phyloP scores from a whole-genome alignment of 2,888 invertebrate species.

The Patella caerulea region DNA sequence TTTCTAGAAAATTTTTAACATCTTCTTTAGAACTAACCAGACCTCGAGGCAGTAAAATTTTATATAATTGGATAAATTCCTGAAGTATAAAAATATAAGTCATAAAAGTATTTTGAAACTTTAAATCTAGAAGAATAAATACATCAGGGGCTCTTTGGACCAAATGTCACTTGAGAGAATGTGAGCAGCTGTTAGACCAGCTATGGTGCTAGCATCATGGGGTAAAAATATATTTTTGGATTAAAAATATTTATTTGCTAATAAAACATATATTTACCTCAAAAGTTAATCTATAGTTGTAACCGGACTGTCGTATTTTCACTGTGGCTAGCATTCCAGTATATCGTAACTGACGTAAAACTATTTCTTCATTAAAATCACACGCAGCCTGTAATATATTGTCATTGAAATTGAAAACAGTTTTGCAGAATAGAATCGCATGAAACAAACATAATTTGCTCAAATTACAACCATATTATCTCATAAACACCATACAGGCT shows the following conservation, averaged over 20 bases:
- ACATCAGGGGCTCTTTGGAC: too few relatives aligned
- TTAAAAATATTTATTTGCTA: too few relatives aligned
- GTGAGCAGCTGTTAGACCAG: too few relatives aligned
- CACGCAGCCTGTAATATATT: conserved; percentile 79
- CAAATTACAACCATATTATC: background rate
- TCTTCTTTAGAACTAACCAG: conserved; percentile 86
- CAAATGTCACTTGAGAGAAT: too few relatives aligned
- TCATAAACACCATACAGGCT: background rate
- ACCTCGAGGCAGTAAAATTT: conserved; percentile 90
- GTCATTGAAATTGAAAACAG: too few relatives aligned
- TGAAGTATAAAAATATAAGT: conserved; percentile 43
- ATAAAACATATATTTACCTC: conserved; percentile 73
- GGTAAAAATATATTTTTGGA: too few relatives aligned
- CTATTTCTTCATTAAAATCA: conserved; percentile 93
- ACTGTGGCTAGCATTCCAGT: conserved; percentile 98
- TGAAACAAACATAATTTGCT: background rate
- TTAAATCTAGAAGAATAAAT: too few relatives aligned
- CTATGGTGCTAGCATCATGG: too few relatives aligned
- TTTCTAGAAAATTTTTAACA: conserved; percentile 86
- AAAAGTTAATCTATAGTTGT: conserved; percentile 92
- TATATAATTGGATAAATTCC: conserved; percentile 92
- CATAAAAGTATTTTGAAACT: too few relatives aligned
- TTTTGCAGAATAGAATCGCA: background rate
- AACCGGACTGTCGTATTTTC: conserved; percentile 93
- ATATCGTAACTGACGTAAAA: conserved; percentile 90